Evolutionary conservation across 2,797 vertebrate genomes (phyloP).

Genomic region (Phrynocephalus forsythii): DNA sequence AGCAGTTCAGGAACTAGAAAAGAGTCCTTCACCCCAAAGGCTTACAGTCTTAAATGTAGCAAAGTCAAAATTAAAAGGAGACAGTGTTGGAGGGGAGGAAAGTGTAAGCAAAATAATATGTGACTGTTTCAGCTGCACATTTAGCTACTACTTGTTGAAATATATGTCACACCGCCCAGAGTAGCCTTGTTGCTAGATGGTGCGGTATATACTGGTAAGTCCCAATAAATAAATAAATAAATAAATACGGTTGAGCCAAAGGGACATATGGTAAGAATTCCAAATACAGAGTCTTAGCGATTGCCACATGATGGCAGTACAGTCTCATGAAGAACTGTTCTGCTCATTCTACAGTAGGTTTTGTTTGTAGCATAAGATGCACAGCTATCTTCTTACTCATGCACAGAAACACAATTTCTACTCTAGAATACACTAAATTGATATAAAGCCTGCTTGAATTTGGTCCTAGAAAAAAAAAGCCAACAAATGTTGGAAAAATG

Average conservation of each 20-base stretch:
- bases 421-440: background rate
- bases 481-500: background rate
- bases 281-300: slow-evolving; percentile 1
- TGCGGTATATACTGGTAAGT: too few relatives aligned
- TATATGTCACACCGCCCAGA: too few relatives aligned
- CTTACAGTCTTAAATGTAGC: background rate
- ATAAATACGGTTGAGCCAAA: too few relatives aligned
- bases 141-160: too few relatives aligned
- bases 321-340: slow-evolving; percentile 21
- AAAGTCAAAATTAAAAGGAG: background rate
- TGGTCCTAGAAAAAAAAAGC: background rate
- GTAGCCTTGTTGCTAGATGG: too few relatives aligned
- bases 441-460: background rate
- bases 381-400: background rate
- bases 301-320: slow-evolving; percentile 66
- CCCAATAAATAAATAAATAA: too few relatives aligned
- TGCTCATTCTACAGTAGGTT: background rate
- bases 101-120: background rate
- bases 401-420: background rate
- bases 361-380: background rate
- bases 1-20: background rate
- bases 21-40: too few relatives aligned
- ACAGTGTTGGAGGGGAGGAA: background rate
- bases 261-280: background rate
- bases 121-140: background rate